Evolutionary conservation across 1,140 invertebrate genomes (phyloP), one percentile per base, ranked within the genome.

Genomic region (Melitaea cinxia): DNA sequence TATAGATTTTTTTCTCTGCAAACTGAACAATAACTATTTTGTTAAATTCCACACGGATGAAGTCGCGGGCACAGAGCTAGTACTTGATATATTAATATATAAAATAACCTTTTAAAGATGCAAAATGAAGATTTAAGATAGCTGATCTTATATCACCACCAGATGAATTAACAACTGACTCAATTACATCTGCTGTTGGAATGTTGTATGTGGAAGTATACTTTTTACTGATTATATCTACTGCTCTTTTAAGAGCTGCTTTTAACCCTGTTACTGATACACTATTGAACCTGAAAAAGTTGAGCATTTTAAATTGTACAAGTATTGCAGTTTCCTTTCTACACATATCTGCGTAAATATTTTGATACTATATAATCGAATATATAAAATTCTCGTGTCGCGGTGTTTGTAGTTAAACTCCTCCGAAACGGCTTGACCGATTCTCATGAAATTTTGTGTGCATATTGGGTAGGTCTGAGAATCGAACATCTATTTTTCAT

Each of bases 91-190:
- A n/a, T n/a, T n/a, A n/a, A n/a, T n/a, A n/a, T n/a, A n/a, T n/a
- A n/a, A n/a, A n/a, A n/a, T n/a, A n/a, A 93, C 95, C 94, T 92
- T 92, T 94, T 23, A 95, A 80, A 39, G 92, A 93, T 56, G 93
- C 92, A 85, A 95, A 95, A 83, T 95, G 93, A 47, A 95, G 85
- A 88, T 95, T 95, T 63, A 95, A 93, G 19, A 95, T 78, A 0
- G 94, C 93, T 77, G 93, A 95, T 78, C 95, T 88, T 52, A 95
- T 92, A 83, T 96, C 95, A 0, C 95, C 95, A 42, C 93, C 92
- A 35, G 92, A 94, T 15, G 94, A 93, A 35, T 93, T 92, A 12
- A 94, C 86, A 65, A 95, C 94, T 62, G 94, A 94, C 24, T 95
- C 94, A 47, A 95, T 91, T 33, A 92, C 84, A 54, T 91, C 80